phyloP scores from a whole-genome alignment of 2,113 vertebrate genomes.

The Mastomys natalensis region DNA sequence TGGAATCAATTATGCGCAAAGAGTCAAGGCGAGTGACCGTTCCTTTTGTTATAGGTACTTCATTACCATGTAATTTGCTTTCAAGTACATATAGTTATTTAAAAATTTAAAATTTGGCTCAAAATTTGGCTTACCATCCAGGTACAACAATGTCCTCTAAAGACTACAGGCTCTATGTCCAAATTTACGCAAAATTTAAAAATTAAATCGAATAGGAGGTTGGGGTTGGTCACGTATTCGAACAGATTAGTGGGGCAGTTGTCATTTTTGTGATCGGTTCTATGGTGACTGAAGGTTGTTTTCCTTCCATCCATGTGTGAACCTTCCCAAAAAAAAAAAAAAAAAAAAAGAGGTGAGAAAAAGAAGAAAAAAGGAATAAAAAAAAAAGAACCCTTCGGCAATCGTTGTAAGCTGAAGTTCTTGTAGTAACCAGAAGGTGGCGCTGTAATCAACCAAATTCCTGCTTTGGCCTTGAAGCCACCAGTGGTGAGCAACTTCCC shows the following conservation, averaged over 20 bases:
- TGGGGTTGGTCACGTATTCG: neutral
- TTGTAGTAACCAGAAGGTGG: slow-evolving; percentile 84
- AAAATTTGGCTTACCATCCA: too few relatives aligned
- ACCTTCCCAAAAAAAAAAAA: too few relatives aligned
- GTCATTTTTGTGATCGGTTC: slow-evolving; percentile 19
- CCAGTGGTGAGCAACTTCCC: slow-evolving; percentile 5
- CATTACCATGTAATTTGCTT: neutral
- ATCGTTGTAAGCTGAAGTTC: slow-evolving; percentile 58
- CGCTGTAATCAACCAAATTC: slow-evolving; percentile 81
- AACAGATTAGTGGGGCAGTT: neutral
- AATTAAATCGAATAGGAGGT: neutral
- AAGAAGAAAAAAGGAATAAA: too few relatives aligned
- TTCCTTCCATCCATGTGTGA: too few relatives aligned
- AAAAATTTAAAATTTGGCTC: neutral
- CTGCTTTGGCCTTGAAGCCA: neutral
- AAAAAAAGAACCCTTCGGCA: slow-evolving; percentile 9
- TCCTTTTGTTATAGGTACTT: neutral
- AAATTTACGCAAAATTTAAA: neutral
- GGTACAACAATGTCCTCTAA: too few relatives aligned
- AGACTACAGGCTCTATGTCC: too few relatives aligned
- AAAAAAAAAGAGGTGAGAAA: too few relatives aligned
- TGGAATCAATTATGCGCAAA: neutral
- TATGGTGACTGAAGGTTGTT: neutral
- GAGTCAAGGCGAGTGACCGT: neutral
- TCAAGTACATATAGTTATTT: neutral